Base-by-base conservation (phyloP, 2,888 invertebrate species). In the Drosophila helvetica region DNA sequence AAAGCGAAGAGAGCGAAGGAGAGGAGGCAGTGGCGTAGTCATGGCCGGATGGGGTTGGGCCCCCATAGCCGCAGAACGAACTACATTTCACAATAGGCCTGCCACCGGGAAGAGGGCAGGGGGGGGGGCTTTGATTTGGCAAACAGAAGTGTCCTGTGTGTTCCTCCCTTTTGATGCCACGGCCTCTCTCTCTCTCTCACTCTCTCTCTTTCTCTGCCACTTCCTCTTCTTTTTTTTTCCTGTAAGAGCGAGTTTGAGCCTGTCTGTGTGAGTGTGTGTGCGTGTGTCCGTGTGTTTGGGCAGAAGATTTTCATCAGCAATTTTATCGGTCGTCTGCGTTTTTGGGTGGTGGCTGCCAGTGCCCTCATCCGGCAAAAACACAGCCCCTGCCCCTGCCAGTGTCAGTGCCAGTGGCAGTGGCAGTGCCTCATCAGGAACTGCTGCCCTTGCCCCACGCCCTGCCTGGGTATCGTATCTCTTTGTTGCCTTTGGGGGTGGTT, bases 261-360 rank as follows among this genome's bases (percentile, higher is more conserved):
- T 51, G 38, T 38, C 46, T 45, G 33, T 54, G 55, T 43, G 46
- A 27, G 54, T 27, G 19, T 10, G 3, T 45, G 19, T 30, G 30
- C 42, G 56, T 60, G 27, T 47, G 51, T 55, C 61, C 12, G 33
- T 54, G 69, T 81, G 72, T 72, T 67, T 82, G 67, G 79, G 58
- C 65, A 74, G 75, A 86, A 83, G 86, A 83, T 83, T 83, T 86
- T 83, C 83, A 86, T 83, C 83, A 81, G 75, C 69, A 71, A 70
- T 81, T 80, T 79, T 81, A 80, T 75, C 75, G 71, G 64, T 70
- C 79, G 79, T 82, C 83, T 82, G 78, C 57, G 60, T 74, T 83
- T 38, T 85, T 73, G 86, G 83, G 83, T 86, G 86, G 86, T 86
- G 83, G 83, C 82, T 78, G 79, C 56, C 76, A 38, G 15, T 38